Evolutionary conservation across 2,113 vertebrate genomes (phyloP).

Genomic region (Labeo rohita): DNA sequence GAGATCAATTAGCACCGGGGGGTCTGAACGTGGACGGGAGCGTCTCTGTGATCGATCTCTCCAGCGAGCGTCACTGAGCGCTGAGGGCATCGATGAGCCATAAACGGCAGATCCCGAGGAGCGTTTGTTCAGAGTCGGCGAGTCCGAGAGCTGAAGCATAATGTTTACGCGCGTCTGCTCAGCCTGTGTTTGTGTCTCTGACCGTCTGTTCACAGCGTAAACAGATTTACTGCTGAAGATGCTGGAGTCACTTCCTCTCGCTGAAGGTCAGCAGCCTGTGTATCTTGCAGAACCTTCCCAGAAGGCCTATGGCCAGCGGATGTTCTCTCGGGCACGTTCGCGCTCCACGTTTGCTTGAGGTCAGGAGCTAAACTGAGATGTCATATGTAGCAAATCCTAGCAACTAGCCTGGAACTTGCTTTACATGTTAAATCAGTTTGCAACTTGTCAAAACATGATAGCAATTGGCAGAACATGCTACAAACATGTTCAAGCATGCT

Average conservation of each 20-base stretch:
- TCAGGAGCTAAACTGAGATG: background rate
- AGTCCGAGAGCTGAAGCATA: background rate
- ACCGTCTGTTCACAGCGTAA: background rate
- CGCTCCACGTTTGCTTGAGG: too few relatives aligned
- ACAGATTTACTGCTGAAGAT: background rate
- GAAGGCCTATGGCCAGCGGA: conserved; percentile 60
- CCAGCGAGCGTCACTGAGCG: background rate
- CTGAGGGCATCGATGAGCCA: background rate
- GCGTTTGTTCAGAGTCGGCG: background rate
- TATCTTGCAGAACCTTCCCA: conserved; percentile 68
- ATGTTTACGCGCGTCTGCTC: too few relatives aligned
- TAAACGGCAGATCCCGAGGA: too few relatives aligned
- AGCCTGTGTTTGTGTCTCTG: background rate
- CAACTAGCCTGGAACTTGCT: background rate
- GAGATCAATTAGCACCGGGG: too few relatives aligned
- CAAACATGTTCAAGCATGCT: too few relatives aligned
- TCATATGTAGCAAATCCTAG: background rate
- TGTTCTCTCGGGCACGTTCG: conserved; percentile 59
- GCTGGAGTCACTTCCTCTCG: conserved; percentile 65
- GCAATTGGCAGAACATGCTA: too few relatives aligned
- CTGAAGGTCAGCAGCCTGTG: conserved; percentile 60
- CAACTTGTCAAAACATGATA: too few relatives aligned
- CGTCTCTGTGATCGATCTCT: background rate
- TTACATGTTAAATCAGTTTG: background rate
- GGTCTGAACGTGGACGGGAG: background rate